Base-by-base conservation (phyloP, 2,888 invertebrate genomes). In the Stramonita haemastoma region DNA sequence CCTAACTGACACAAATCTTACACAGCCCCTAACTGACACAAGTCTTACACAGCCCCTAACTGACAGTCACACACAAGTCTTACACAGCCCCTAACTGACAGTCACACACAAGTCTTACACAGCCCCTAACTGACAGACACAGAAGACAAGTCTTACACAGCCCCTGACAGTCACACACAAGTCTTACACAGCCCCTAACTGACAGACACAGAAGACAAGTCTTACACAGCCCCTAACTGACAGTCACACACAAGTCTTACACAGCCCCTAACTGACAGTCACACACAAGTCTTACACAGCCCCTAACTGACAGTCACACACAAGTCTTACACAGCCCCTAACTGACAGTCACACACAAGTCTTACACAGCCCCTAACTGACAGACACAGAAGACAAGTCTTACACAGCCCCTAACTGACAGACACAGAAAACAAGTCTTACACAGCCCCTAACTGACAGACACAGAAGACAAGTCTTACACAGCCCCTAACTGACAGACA, bases 171-270 rank as follows among this genome's bases (percentile, higher is more conserved):
- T 5, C 46, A 66, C 66, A 19, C 11, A 60, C 8, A 46, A 83
- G 26, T 29, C 81, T 83, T 26, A 83, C 81, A 29, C 6, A 83
- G 81, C 26, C 81, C 81, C 46, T 36, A n/a, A n/a, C n/a, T n/a
- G n/a, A 46, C 46, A 46, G 46, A 46, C 46, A 66, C 66, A 66
- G 13, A 60, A 19, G 19, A 60, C 8, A 46, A 83, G 26, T 29
- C 81, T 83, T 26, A 83, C 81, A 29, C 6, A 83, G 81, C 26
- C 81, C 81, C 46, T 36, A n/a, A n/a, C n/a, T n/a, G n/a, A 46
- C 46, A 46, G 46, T 5, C 46, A 66, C 66, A 19, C 11, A 60
- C 8, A 46, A 83, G 26, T 29, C 81, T 83, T 26, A 83, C 81
- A 29, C 6, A 83, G 81, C 26, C 81, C 81, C 46, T 36, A n/a